These are phyloP conservation scores for Ophiodon elongatus DNA, from an alignment of 2,113 vertebrate genomes.

Conservation along the genomic window DNA sequence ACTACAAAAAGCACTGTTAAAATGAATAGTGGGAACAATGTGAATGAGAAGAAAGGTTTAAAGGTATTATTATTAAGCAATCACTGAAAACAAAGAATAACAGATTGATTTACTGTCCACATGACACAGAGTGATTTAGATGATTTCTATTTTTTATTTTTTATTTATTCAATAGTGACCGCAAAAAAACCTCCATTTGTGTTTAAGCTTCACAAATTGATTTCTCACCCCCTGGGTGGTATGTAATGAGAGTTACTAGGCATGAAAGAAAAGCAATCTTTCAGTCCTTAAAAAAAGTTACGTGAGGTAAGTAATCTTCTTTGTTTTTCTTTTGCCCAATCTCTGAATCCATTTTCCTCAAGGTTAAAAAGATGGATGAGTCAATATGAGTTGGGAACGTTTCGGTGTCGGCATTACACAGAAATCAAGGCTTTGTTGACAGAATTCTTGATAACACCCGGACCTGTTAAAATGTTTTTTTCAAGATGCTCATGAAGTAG, in stretches of 20 bases:
- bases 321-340: conserved; percentile 51
- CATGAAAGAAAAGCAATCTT: conserved; percentile 83
- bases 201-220: conserved; percentile 81
- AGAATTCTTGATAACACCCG: conserved; percentile 84
- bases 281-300: conserved; percentile 73
- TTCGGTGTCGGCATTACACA: conserved; percentile 62
- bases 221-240: conserved; percentile 82
- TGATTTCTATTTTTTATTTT: conserved; percentile 51
- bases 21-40: background rate
- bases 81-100: conserved; percentile 37
- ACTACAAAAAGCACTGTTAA: background rate
- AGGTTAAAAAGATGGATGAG: conserved; percentile 69
- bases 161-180: conserved; percentile 60
- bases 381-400: conserved; percentile 67
- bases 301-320: conserved; percentile 65
- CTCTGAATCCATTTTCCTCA: conserved; percentile 71
- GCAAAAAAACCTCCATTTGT: conserved; percentile 74
- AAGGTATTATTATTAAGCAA: conserved; percentile 25
- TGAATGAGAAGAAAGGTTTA: conserved; percentile 1
- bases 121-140: conserved; percentile 59
- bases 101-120: conserved; percentile 71
- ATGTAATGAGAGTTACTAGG: conserved; percentile 82
- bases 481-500: background rate
- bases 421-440: conserved; percentile 80
- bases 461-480: conserved; percentile 69